Evolutionary conservation across 2,888 invertebrate species (phyloP).

Genomic region (Tolmerus cingulatus): DNA sequence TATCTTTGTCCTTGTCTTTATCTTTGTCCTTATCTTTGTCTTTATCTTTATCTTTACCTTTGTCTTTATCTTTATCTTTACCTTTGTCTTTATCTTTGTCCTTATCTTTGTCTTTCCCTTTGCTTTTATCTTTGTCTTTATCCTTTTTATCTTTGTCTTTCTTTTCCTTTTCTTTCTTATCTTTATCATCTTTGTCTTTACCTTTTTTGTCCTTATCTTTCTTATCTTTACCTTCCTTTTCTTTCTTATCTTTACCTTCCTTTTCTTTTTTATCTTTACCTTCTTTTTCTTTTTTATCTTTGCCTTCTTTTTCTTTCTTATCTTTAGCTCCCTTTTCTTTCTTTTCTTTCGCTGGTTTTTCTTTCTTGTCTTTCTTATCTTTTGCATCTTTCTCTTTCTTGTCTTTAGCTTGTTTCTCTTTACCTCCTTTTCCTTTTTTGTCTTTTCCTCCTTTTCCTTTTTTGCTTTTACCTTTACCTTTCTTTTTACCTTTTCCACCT

Average conservation of each 20-base stretch:
- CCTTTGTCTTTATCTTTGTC: no score
- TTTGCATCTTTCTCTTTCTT: not conserved
- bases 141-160: no score
- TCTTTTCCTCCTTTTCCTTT: not conserved
- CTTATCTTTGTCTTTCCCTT: not conserved
- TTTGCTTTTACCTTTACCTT: not conserved
- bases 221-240: not conserved
- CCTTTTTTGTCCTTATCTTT: no score
- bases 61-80: no score
- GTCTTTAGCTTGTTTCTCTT: not conserved
- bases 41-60: no score
- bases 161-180: not conserved
- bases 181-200: no score
- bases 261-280: no score
- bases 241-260: not conserved
- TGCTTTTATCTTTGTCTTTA: not conserved
- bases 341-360: not conserved
- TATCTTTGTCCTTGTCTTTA: no score
- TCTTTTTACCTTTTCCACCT: constrained; percentile 1
- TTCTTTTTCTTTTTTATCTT: not conserved
- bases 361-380: not conserved
- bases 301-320: not conserved
- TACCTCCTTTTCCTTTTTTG: not conserved
- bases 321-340: not conserved
- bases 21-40: no score